These are phyloP conservation scores for Raphicerus campestris DNA, from an alignment of 2,113 vertebrate species.

Conservation along the genomic window DNA sequence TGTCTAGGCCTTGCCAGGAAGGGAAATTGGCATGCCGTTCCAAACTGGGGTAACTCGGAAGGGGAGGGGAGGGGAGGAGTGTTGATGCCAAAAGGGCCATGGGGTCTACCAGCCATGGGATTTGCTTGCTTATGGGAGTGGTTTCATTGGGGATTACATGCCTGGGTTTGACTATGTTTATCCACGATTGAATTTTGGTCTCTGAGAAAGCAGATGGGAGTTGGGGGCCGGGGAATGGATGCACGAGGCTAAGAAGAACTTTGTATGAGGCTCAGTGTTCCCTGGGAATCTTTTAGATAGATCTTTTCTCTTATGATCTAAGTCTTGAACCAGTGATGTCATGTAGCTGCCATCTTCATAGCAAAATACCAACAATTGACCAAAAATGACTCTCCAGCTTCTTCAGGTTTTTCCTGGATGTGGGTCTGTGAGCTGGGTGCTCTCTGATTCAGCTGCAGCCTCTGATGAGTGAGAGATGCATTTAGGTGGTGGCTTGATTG, in stretches of 20 bases:
- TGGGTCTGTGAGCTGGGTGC: not conserved
- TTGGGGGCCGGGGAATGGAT: not conserved
- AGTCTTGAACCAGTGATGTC: not conserved
- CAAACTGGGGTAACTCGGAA: conserved; percentile 1
- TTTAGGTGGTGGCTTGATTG: not conserved
- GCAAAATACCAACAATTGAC: not conserved
- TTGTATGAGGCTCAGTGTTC: not conserved
- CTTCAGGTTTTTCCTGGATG: not conserved
- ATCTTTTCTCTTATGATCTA: not conserved
- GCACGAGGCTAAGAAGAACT: not conserved
- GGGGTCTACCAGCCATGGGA: conserved; percentile 50
- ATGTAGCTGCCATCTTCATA: not conserved
- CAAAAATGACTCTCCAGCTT: conserved; percentile 37
- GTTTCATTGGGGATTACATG: not conserved
- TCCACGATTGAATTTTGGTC: not conserved
- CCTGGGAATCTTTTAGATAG: not conserved
- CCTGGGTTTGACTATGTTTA: not conserved
- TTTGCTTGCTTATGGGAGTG: not conserved
- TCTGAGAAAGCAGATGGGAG: not conserved
- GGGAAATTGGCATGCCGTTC: conserved; percentile 20
- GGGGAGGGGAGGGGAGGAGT: not conserved
- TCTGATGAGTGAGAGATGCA: not conserved
- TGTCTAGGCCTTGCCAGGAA: not conserved
- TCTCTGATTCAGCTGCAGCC: not conserved
- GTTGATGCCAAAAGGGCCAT: conserved; percentile 70